A percentile compares a stretch with the other conserved stretches of the same genome.
Evolutionary conservation across 2,113 vertebrate genomes (phyloP).

Genomic region (Mus pahari): DNA sequence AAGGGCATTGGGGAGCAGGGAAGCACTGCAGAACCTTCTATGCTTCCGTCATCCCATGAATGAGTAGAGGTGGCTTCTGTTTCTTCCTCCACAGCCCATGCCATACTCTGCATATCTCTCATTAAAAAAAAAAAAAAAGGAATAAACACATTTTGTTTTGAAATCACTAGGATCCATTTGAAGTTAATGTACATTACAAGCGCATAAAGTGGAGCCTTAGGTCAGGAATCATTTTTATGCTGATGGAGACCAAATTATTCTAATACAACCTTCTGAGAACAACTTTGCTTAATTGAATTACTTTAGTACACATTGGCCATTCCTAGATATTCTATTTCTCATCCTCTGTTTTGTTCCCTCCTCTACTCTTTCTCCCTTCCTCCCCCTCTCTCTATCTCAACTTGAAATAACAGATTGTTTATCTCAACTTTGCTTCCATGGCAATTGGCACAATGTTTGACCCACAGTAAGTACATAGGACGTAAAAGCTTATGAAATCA

Average conservation of each 20-base stretch:
- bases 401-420: slow-evolving; percentile 45
- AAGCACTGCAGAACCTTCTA: neutral
- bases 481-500: slow-evolving; percentile 40
- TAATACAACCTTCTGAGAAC: neutral
- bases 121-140: neutral
- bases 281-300: neutral
- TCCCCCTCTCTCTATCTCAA: neutral
- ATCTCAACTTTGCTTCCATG: neutral
- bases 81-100: neutral
- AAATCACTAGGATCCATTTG: neutral
- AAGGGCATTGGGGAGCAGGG: rapidly evolving
- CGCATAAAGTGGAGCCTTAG: neutral
- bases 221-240: neutral
- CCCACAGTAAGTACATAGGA: neutral
- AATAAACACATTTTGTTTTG: neutral
- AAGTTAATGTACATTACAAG: neutral
- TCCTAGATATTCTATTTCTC: neutral
- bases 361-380: neutral
- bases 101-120: neutral
- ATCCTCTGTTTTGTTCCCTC: neutral
- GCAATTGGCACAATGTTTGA: neutral
- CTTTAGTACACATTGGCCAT: neutral
- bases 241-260: neutral
- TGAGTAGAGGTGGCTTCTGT: neutral
- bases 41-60: neutral